phyloP scores from a whole-genome alignment of 2,888 invertebrate species.

The Chaitophorus viminalis region DNA sequence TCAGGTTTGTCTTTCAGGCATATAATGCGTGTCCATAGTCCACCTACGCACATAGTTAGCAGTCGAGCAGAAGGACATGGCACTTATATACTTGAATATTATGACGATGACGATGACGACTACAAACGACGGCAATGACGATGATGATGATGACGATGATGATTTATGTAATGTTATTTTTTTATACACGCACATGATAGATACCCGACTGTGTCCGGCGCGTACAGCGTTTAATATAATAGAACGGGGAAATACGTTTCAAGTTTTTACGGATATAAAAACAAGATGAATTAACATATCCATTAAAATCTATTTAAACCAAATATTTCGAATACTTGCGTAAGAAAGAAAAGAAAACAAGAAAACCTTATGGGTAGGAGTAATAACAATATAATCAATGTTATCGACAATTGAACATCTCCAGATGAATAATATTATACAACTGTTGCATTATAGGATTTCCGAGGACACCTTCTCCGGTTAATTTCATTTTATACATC shows the following conservation, averaged over 20 bases:
- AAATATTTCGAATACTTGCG: slow-evolving; percentile 10
- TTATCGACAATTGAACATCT: slow-evolving; percentile 22
- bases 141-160: slow-evolving; percentile 12
- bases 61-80: slow-evolving; percentile 26
- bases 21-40: not conserved
- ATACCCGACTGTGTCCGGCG: too few species aligned
- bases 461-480: slow-evolving; percentile 1
- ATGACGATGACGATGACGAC: not conserved
- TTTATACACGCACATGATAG: not conserved
- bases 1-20: slow-evolving; percentile 22
- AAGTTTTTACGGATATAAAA: slow-evolving; percentile 11
- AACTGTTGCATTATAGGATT: not conserved
- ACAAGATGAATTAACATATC: slow-evolving; percentile 16
- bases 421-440: not conserved
- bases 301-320: not conserved
- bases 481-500: not conserved
- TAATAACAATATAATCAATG: not conserved
- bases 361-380: not conserved
- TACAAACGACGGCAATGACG: not conserved
- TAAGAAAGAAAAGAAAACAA: not conserved
- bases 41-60: slow-evolving; percentile 23
- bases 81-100: not conserved
- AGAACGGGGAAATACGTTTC: slow-evolving; percentile 15
- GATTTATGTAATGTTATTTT: slow-evolving; percentile 9
- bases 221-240: slow-evolving; percentile 3